These are phyloP conservation scores for Salvelinus fontinalis DNA, from an alignment of 2,113 vertebrate genomes.

Conservation along the genomic window DNA sequence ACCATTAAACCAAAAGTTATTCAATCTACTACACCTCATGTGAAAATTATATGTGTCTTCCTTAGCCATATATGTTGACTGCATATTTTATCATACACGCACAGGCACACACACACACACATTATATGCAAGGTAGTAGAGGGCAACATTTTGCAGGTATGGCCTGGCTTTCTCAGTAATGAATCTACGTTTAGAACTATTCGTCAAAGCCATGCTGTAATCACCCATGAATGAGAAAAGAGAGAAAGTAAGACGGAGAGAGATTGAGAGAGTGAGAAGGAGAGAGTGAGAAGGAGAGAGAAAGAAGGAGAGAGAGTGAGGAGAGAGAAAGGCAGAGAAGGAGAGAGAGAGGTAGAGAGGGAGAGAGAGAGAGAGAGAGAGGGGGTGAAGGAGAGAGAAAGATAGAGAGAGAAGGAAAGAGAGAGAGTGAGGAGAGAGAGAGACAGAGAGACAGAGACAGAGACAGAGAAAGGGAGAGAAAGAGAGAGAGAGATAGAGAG, in stretches of 20 bases:
- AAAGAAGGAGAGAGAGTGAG: too few relatives aligned
- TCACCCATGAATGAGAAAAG: slow-evolving; percentile 14
- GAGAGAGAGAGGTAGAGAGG: too few relatives aligned
- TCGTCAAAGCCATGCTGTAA: slow-evolving; percentile 67
- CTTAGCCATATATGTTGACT: too few relatives aligned
- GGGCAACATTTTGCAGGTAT: too few relatives aligned
- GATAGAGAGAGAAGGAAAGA: background rate
- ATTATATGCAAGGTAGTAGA: too few relatives aligned
- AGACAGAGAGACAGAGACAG: too few relatives aligned
- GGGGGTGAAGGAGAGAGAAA: background rate
- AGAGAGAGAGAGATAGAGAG: background rate
- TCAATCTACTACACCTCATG: background rate
- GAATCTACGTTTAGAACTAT: slow-evolving; percentile 72
- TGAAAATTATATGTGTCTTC: background rate
- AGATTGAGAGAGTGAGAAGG: too few relatives aligned
- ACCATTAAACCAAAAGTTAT: too few relatives aligned
- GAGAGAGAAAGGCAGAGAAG: background rate
- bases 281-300: too few relatives aligned
- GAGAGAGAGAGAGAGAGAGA: too few relatives aligned
- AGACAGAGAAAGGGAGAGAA: background rate
- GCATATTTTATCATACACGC: too few relatives aligned
- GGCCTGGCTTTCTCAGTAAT: slow-evolving; percentile 61
- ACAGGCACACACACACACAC: background rate
- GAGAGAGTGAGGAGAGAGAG: background rate
- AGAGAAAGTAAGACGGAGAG: too few relatives aligned